phyloP scores from a whole-genome alignment of 2,113 vertebrate species.

The Polypterus bichir region DNA sequence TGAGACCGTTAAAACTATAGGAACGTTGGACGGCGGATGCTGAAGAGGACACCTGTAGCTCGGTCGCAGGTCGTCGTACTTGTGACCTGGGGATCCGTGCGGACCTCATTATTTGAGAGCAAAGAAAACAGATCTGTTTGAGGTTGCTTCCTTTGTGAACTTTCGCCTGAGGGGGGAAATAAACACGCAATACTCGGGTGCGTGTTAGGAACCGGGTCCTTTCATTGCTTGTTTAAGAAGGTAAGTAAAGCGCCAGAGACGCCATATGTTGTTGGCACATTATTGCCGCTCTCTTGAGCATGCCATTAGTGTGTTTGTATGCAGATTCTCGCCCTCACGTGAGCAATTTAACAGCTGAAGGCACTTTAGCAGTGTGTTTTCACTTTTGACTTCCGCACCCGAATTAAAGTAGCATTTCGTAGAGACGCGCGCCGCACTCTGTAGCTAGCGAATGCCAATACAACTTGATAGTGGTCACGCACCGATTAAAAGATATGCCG shows the following conservation, averaged over 20 bases:
- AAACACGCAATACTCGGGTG: constrained; percentile 41
- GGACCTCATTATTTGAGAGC: constrained; percentile 66
- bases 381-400: too few relatives aligned
- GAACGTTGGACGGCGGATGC: constrained; percentile 19
- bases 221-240: constrained; percentile 66
- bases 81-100: constrained; percentile 48
- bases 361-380: too few relatives aligned
- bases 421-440: too few relatives aligned
- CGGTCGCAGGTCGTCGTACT: constrained; percentile 44
- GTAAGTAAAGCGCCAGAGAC: constrained; percentile 47
- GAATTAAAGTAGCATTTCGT: too few relatives aligned
- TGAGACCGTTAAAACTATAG: constrained; percentile 33
- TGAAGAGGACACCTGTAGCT: constrained; percentile 78
- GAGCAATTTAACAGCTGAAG: too few relatives aligned
- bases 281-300: too few relatives aligned
- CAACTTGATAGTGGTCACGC: too few relatives aligned
- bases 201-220: constrained; percentile 49
- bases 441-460: too few relatives aligned
- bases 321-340: too few relatives aligned
- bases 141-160: constrained; percentile 64
- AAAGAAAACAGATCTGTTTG: constrained; percentile 38
- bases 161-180: constrained; percentile 57
- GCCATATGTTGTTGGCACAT: too few relatives aligned
- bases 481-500: too few relatives aligned
- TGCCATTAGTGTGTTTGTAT: too few relatives aligned